Percentiles rank a stretch among this genome's conserved stretches.
Conservation (phyloP, 2,888 invertebrate species). For the Enchytraeus crypticus region DNA sequence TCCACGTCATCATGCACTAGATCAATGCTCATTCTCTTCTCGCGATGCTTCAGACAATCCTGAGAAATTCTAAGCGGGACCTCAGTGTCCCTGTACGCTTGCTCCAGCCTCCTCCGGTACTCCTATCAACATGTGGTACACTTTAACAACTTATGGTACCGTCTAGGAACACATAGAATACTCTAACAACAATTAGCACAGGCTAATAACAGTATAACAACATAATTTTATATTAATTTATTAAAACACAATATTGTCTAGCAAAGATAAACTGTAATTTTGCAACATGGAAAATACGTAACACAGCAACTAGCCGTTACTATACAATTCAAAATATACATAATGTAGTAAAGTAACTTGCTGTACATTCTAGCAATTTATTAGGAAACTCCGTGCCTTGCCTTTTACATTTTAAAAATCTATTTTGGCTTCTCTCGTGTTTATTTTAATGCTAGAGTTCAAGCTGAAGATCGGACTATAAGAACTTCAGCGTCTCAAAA, state of each 20-base stretch:
- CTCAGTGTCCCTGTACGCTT: conserved; percentile 67
- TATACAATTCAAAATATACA: no score
- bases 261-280: no score
- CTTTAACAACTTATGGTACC: not conserved
- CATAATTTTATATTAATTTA: not conserved
- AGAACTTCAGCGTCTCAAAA: no score
- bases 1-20: conserved; percentile 83
- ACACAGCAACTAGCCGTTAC: no score
- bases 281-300: no score
- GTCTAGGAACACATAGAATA: not conserved
- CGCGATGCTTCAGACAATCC: conserved; percentile 83
- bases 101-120: conserved; percentile 54
- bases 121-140: conserved; percentile 51
- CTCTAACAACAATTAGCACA: not conserved
- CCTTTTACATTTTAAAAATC: no score
- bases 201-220: not conserved
- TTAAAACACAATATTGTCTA: no score
- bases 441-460: not conserved
- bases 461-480: no score
- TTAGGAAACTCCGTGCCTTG: no score
- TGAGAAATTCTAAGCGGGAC: conserved; percentile 82
- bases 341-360: no score
- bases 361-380: no score
- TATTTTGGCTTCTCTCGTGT: no score
- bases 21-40: conserved; percentile 77